These are phyloP conservation scores for Epinotia ramella DNA, from an alignment of 2,888 invertebrate genomes.

Conservation along the genomic window DNA sequence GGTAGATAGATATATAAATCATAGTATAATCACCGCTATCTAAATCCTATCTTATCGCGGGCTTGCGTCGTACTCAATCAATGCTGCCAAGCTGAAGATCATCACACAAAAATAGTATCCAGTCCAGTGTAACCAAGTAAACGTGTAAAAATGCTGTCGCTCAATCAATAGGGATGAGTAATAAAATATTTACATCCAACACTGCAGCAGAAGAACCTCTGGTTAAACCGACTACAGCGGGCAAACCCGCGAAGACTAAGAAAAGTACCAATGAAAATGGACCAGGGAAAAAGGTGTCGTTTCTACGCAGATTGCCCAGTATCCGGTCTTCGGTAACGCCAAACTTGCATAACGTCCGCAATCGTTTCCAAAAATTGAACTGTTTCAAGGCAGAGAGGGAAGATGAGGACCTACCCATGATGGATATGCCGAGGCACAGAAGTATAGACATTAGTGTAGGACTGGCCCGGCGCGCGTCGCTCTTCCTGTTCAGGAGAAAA, in stretches of 20 bases:
- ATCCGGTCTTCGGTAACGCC: conserved; percentile 62
- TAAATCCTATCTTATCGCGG: conserved; percentile 69
- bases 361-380: conserved; percentile 65
- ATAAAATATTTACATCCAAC: conserved; percentile 15
- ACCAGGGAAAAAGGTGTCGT: conserved; percentile 49
- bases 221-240: conserved; percentile 27
- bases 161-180: conserved; percentile 44
- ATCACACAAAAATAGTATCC: conserved; percentile 66
- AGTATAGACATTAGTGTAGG: conserved; percentile 78
- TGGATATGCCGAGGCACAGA: conserved; percentile 71
- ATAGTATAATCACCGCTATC: conserved; percentile 42
- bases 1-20: conserved; percentile 20
- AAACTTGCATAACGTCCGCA: conserved; percentile 63
- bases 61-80: conserved; percentile 79
- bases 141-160: conserved; percentile 63
- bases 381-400: conserved; percentile 67
- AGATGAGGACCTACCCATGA: conserved; percentile 60
- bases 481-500: conserved; percentile 74
- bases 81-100: conserved; percentile 72
- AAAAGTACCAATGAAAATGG: conserved; percentile 51
- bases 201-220: conserved; percentile 30
- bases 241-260: conserved; percentile 50
- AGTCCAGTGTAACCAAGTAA: conserved; percentile 55
- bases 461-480: conserved; percentile 72
- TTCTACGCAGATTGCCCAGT: conserved; percentile 61